Percentiles rank a stretch among this genome's conserved stretches.
phyloP scores from a whole-genome alignment of 1,140 invertebrate species.

The Carcinoscorpius rotundicauda region DNA sequence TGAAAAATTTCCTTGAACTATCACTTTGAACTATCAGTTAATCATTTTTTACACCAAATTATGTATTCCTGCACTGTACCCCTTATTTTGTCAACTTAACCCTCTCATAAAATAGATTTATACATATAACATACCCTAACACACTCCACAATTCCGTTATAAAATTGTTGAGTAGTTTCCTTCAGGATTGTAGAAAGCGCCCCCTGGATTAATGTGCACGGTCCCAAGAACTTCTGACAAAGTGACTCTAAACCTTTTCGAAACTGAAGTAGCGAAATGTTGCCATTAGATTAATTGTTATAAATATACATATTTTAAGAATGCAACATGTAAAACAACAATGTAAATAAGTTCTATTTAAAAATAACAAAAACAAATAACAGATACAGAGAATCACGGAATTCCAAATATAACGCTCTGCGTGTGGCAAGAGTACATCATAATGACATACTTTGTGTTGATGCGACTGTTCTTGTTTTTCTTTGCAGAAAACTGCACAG shows the following conservation, averaged over 20 bases:
- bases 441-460: neutral
- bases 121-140: constrained; percentile 46
- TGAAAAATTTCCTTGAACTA: neutral
- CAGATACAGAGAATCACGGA: neutral
- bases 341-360: neutral
- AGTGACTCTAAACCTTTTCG: constrained; percentile 57
- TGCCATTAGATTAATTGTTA: neutral
- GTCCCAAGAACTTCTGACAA: constrained; percentile 74
- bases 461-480: neutral
- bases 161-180: constrained; percentile 73
- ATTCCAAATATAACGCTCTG: neutral
- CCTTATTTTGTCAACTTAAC: neutral
- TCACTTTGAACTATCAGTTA: neutral
- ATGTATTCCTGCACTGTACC: neutral
- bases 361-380: too few species aligned
- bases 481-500: too few species aligned
- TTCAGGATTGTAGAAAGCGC: constrained; percentile 76
- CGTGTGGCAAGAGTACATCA: too few species aligned
- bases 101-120: neutral
- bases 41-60: neutral
- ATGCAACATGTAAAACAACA: neutral
- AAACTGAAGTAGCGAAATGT: constrained; percentile 35
- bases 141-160: constrained; percentile 54
- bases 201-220: constrained; percentile 82
- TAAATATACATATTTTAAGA: neutral